These are phyloP conservation scores for Takifugu flavidus DNA, from an alignment of 2,113 vertebrate genomes.

Conservation along the genomic window DNA sequence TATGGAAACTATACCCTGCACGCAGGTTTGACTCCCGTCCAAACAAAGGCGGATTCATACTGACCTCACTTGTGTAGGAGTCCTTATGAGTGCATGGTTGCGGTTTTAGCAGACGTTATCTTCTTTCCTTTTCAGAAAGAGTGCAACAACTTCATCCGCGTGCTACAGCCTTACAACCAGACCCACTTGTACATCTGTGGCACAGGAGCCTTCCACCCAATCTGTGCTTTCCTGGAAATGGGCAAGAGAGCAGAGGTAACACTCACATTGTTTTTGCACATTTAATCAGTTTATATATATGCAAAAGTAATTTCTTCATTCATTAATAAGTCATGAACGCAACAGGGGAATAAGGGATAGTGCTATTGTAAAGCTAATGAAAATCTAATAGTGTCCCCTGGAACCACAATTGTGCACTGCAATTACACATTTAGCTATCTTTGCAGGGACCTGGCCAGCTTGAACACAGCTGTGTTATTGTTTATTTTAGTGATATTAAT, in stretches of 20 bases:
- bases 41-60: no score
- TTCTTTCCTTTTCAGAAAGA: conserved; percentile 83
- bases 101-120: conserved; percentile 1
- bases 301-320: conserved; percentile 2
- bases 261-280: background rate
- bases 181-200: conserved; percentile 95
- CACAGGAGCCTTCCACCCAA: conserved; percentile 95
- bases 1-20: conserved; percentile 7
- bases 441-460: no score
- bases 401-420: background rate
- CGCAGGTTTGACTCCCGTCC: conserved; percentile 10
- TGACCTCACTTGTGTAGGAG: background rate
- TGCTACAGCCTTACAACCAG: conserved; percentile 91
- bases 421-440: background rate
- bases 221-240: conserved; percentile 93
- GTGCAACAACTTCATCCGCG: conserved; percentile 96
- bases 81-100: background rate
- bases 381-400: conserved; percentile 5
- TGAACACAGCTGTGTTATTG: no score
- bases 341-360: background rate
- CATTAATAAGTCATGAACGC: background rate
- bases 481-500: no score
- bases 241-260: conserved; percentile 94
- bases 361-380: conserved; percentile 11
- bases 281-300: conserved; percentile 32